Evolutionary conservation across 2,113 vertebrate species (phyloP).

Genomic region (Gnathonemus longibarbis): DNA sequence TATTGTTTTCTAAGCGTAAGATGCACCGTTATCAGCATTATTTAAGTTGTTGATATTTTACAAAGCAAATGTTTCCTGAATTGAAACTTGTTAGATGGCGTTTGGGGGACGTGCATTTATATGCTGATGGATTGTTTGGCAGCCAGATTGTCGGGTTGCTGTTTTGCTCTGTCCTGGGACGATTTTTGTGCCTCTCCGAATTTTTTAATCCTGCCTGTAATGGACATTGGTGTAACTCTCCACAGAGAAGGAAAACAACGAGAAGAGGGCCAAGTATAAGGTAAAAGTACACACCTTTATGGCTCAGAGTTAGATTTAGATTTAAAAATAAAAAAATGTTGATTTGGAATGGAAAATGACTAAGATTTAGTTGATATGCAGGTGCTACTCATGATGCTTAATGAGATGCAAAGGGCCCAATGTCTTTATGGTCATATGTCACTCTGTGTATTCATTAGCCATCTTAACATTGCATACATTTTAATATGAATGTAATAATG

Average conservation of each 20-base stretch:
- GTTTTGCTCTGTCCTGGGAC: background rate
- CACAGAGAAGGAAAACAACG: constrained; percentile 48
- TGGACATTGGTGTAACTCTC: constrained; percentile 2
- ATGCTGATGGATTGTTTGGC: background rate
- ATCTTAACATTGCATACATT: background rate
- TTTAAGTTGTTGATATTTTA: background rate
- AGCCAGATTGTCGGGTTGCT: background rate
- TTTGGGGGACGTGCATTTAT: background rate
- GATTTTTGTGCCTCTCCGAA: background rate
- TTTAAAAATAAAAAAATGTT: background rate
- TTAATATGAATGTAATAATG: background rate
- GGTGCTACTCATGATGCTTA: background rate
- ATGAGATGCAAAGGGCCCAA: background rate
- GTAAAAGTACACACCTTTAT: constrained; percentile 33
- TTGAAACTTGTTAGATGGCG: background rate
- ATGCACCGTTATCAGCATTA: background rate
- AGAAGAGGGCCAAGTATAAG: constrained; percentile 36
- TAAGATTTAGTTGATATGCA: background rate
- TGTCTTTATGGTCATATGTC: background rate
- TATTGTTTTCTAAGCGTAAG: background rate
- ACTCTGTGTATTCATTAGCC: background rate
- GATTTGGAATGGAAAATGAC: background rate
- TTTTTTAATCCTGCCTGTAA: background rate
- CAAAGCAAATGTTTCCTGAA: background rate
- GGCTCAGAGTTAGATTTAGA: background rate